These are phyloP conservation scores for Sardina pilchardus DNA, from an alignment of 2,113 vertebrate genomes.

Conservation along the genomic window DNA sequence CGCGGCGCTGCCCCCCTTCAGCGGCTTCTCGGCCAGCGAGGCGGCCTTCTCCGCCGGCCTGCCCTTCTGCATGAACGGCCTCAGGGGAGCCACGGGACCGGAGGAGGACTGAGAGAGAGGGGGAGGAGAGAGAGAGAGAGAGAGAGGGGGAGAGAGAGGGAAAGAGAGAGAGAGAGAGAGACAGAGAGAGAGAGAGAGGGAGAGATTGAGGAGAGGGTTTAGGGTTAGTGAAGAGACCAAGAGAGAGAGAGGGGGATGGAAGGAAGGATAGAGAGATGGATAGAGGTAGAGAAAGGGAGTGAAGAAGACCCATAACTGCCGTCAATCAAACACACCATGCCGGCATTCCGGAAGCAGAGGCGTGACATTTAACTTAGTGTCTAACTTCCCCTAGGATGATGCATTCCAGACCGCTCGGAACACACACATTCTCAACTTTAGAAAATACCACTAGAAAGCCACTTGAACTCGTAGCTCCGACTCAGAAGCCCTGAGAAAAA, in stretches of 20 bases:
- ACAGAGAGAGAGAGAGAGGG: neutral
- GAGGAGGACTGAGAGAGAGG: constrained; percentile 71
- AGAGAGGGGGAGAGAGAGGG: neutral
- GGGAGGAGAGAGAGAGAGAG: neutral
- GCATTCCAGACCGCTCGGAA: too few relatives aligned
- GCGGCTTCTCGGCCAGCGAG: constrained; percentile 74
- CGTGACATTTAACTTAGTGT: too few relatives aligned
- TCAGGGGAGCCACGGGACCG: constrained; percentile 72
- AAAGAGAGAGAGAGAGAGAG: neutral
- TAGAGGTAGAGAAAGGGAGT: constrained; percentile 34
- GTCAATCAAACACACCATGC: too few relatives aligned
- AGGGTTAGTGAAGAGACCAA: constrained; percentile 23
- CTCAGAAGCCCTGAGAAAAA: too few relatives aligned
- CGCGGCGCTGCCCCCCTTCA: constrained; percentile 76
- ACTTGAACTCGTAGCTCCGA: too few relatives aligned
- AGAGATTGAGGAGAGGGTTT: neutral
- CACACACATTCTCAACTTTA: too few relatives aligned
- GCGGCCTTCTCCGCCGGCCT: constrained; percentile 71
- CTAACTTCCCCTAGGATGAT: too few relatives aligned
- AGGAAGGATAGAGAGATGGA: constrained; percentile 8
- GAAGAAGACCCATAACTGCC: neutral
- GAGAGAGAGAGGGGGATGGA: neutral
- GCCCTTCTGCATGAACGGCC: constrained; percentile 78
- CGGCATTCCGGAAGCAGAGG: too few relatives aligned
- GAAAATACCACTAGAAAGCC: too few relatives aligned